A percentile compares a stretch with the other conserved stretches of the same genome.
Evolutionary conservation across 1,140 invertebrate genomes (phyloP).

Genomic region (Thaumatotibia leucotreta): DNA sequence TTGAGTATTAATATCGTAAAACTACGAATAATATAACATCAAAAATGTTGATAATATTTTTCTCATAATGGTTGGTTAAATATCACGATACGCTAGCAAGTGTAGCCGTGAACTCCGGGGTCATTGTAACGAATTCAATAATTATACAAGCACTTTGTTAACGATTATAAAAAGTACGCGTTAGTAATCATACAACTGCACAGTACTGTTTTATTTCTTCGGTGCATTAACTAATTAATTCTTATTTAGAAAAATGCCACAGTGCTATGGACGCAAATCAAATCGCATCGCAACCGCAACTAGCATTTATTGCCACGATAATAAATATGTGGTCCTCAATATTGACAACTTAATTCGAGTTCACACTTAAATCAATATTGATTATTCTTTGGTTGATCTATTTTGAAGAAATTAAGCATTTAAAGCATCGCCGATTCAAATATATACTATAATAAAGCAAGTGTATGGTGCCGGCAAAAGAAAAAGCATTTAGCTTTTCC

Average conservation of each 20-base stretch:
- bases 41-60: conserved; percentile 56
- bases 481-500: neutral
- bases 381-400: too few relatives aligned
- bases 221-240: conserved; percentile 7
- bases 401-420: too few relatives aligned
- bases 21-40: conserved; percentile 20
- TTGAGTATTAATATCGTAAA: neutral
- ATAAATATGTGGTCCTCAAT: neutral
- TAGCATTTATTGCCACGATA: conserved; percentile 37
- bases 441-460: too few relatives aligned
- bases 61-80: conserved; percentile 50
- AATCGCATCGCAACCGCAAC: conserved; percentile 41
- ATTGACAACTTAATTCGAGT: neutral
- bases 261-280: conserved; percentile 56
- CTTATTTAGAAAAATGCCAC: conserved; percentile 37
- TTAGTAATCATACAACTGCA: neutral
- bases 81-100: conserved; percentile 47
- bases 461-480: too few relatives aligned
- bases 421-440: too few relatives aligned
- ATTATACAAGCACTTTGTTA: conserved; percentile 20
- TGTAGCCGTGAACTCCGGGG: conserved; percentile 57
- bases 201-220: neutral
- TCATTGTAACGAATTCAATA: conserved; percentile 45
- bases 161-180: neutral
- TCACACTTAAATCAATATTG: neutral